Base-by-base conservation (phyloP, 2,888 invertebrate species). In the Polymixis lichenea region DNA sequence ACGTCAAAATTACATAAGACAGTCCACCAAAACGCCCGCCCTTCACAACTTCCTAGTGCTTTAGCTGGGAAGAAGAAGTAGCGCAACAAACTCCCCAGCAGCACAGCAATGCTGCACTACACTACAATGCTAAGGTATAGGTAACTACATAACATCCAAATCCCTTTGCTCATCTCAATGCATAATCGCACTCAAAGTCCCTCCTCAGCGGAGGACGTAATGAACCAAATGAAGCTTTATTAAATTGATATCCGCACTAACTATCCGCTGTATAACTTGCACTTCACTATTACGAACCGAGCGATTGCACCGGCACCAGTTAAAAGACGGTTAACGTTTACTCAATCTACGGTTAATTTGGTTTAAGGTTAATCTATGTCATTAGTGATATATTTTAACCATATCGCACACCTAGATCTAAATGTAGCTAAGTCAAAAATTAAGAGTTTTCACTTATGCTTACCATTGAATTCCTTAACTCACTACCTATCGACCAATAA, bases 171-270 rank as follows among this genome's bases (percentile, higher is more conserved):
- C 77, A 80, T 83, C 86, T 83, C 64, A 69, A 78, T 83, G 71
- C 83, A 80, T 77, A 75, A 84, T 84, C 70, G 61, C 75, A 73
- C 73, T 84, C 75, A 77, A 86, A 86, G 80, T 80, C 81, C 72
- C 71, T 80, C 70, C 72, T 75, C 71, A 74, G 61, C 72, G 79
- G 84, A 83, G 79, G 67, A 43, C 72, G 64, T 86, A 86, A 85
- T 86, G 85, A 86, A 77, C 61, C 81, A 77, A 78, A 83, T 76
- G 88, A 83, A 86, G 84, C 86, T 78, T 80, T 83, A 86, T 86
- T 86, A 86, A 86, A 87, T 87, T 86, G 84, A 83, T 87, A 86
- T 80, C 80, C 70, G 71, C 72, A 69, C 83, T 77, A 83, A 86
- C 80, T 86, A 87, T 73, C 64, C 61, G 55, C 77, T 83, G 66